Conservation (phyloP, 2,888 invertebrate species). For the Leptogaster cylindrica region DNA sequence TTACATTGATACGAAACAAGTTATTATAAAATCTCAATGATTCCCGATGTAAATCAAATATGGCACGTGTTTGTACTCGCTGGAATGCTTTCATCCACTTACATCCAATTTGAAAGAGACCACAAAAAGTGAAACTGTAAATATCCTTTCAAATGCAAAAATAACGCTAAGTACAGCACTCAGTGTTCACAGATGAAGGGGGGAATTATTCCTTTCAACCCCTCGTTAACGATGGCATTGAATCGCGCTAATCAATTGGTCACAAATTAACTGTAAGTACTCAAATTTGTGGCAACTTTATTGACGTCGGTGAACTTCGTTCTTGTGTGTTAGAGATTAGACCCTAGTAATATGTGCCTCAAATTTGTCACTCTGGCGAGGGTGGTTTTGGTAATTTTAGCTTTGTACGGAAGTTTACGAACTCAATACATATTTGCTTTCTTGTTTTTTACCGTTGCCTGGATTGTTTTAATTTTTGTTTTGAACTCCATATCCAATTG, state of each 20-base stretch:
- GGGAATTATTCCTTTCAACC: constrained; percentile 16
- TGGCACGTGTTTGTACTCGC: constrained; percentile 17
- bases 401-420: no score
- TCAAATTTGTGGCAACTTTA: constrained; percentile 32
- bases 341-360: no score
- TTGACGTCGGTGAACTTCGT: no score
- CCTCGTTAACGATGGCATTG: constrained; percentile 28
- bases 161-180: neutral
- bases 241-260: constrained; percentile 35
- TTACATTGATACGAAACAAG: no score
- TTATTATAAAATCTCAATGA: no score
- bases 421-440: no score
- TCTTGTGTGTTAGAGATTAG: no score
- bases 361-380: no score
- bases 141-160: neutral
- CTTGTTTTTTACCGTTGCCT: no score
- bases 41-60: constrained; percentile 9
- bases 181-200: neutral
- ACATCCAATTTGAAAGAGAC: constrained; percentile 3
- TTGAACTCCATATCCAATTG: no score
- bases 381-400: no score
- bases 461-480: no score
- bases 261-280: constrained; percentile 37
- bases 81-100: neutral
- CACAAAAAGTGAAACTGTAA: constrained; percentile 33